A percentile compares a stretch with the other conserved stretches of the same genome.
Conservation (phyloP, 2,797 vertebrate genomes). For the Ptychobarbus kaznakovi region DNA sequence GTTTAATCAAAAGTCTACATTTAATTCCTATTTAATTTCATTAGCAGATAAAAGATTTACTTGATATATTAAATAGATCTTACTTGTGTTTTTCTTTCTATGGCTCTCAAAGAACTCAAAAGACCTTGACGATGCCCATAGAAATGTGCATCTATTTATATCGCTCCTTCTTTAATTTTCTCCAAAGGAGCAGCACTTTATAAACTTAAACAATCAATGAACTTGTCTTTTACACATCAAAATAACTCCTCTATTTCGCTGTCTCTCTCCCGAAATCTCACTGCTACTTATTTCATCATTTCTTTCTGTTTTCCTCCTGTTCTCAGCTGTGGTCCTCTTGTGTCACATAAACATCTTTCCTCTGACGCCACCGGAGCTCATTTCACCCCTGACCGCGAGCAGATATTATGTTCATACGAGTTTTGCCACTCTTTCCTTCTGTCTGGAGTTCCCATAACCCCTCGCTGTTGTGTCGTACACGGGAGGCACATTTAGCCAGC, state of each 20-base stretch:
- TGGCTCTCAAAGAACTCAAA: neutral
- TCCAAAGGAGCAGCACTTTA: neutral
- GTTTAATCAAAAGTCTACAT: neutral
- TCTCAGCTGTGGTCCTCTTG: constrained; percentile 9
- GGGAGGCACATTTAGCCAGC: constrained; percentile 1
- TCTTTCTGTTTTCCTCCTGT: neutral
- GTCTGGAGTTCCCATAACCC: constrained; percentile 11
- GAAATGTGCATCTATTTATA: neutral
- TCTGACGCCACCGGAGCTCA: constrained; percentile 52
- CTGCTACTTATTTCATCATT: neutral
- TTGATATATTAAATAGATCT: neutral
- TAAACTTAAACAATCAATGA: neutral
- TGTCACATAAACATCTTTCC: constrained; percentile 30
- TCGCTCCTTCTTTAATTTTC: neutral
- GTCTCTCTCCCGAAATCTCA: neutral
- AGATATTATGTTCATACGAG: neutral
- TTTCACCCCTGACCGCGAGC: constrained; percentile 64
- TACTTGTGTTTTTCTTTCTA: neutral
- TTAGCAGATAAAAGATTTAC: neutral
- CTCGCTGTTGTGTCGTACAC: neutral
- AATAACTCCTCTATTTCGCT: neutral
- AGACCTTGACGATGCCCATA: neutral
- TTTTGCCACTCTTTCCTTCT: neutral
- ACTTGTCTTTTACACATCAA: neutral
- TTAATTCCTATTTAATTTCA: neutral